phyloP scores from a whole-genome alignment of 2,797 vertebrate species.

The Acanthurus tractus region DNA sequence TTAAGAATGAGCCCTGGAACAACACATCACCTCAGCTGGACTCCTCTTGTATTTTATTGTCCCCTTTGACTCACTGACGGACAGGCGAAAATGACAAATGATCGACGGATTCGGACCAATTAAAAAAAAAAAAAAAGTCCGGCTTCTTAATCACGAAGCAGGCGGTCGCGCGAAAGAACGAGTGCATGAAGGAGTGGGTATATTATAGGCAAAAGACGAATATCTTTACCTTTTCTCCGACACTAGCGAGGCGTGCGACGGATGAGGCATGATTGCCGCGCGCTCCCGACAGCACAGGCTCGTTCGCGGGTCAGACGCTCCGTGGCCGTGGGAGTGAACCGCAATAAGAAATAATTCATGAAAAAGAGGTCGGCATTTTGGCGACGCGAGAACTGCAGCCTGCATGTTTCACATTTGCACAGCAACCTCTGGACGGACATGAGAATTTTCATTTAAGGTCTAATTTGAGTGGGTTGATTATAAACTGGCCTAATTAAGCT shows the following conservation, averaged over 20 bases:
- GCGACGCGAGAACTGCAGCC: constrained; percentile 12
- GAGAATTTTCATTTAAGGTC: constrained; percentile 10
- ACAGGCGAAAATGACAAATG: background rate
- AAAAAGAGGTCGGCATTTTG: constrained; percentile 58
- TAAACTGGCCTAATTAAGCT: background rate
- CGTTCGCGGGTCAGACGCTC: constrained; percentile 69
- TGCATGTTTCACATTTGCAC: constrained; percentile 25
- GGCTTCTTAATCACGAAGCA: background rate
- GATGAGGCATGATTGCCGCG: constrained; percentile 75
- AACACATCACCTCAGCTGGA: constrained; percentile 62
- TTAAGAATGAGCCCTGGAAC: constrained; percentile 60
- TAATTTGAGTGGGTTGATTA: constrained; percentile 22
- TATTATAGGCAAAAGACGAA: constrained; percentile 16
- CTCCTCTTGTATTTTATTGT: constrained; percentile 49
- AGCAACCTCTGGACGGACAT: background rate
- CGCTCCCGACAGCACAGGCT: constrained; percentile 67
- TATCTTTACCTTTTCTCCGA: constrained; percentile 41
- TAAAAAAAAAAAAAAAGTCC: background rate
- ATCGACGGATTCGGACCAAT: constrained; percentile 9
- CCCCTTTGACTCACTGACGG: constrained; percentile 65
- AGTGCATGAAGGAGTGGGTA: background rate
- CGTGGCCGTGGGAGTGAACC: constrained; percentile 76
- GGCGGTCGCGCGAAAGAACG: background rate
- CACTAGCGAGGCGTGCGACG: constrained; percentile 55
- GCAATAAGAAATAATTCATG: constrained; percentile 82